phyloP scores from a whole-genome alignment of 2,888 invertebrate species.

The Acanthococcus lagerstroemiae region DNA sequence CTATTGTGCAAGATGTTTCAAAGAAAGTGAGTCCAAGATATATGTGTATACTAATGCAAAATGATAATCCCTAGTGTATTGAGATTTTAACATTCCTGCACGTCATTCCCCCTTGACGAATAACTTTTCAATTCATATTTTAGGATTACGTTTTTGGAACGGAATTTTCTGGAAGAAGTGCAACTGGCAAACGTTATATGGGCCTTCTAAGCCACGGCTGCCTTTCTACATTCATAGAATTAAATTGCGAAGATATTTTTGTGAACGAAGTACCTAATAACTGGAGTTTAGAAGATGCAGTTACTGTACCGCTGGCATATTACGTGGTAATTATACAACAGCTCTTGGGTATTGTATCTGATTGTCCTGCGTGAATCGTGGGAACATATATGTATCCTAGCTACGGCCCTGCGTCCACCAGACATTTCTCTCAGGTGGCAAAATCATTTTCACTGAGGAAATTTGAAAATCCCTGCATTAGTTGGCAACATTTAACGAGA shows the following conservation, averaged over 20 bases:
- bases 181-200: constrained; percentile 36
- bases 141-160: constrained; percentile 33
- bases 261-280: constrained; percentile 45
- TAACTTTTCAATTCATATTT: background rate
- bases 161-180: constrained; percentile 31
- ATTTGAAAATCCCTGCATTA: too few species aligned
- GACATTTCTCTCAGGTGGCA: too few species aligned
- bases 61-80: background rate
- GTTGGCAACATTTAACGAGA: too few species aligned
- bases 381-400: too few species aligned
- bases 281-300: constrained; percentile 47
- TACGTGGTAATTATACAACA: constrained; percentile 41
- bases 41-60: background rate
- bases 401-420: too few species aligned
- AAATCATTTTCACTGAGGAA: too few species aligned
- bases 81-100: background rate
- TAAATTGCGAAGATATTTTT: constrained; percentile 38
- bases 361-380: too few species aligned
- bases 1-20: background rate
- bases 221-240: constrained; percentile 28
- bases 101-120: too few species aligned
- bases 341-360: too few species aligned
- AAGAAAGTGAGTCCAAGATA: background rate
- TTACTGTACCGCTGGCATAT: constrained; percentile 48
- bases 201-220: constrained; percentile 36